These are phyloP conservation scores for Diploscapter pachys DNA, from an alignment of 1,140 invertebrate genomes.

Conservation along the genomic window DNA sequence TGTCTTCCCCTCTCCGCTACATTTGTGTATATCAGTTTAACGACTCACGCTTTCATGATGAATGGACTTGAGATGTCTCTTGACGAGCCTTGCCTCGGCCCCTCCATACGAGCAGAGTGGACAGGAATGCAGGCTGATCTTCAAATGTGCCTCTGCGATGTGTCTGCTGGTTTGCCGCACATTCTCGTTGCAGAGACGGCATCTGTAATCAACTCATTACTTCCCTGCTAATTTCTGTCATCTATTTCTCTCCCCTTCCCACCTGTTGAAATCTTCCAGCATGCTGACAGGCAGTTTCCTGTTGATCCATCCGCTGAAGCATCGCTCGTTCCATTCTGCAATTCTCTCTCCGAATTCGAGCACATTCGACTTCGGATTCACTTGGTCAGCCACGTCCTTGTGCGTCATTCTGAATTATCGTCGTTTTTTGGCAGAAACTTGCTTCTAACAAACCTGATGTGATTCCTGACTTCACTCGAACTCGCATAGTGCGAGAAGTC, in stretches of 20 bases:
- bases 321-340: constrained; percentile 50
- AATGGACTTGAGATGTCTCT: constrained; percentile 49
- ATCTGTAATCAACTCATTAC: constrained; percentile 23
- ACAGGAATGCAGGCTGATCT: constrained; percentile 48
- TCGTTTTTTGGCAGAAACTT: constrained; percentile 5
- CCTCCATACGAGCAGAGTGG: constrained; percentile 52
- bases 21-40: neutral
- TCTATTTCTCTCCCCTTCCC: too few species aligned
- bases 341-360: constrained; percentile 42
- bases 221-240: constrained; percentile 3
- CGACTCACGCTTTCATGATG: constrained; percentile 31
- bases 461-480: constrained; percentile 40
- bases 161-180: constrained; percentile 50
- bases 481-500: constrained; percentile 51
- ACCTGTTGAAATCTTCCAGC: constrained; percentile 48
- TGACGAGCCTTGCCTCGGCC: constrained; percentile 45
- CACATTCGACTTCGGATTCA: constrained; percentile 42
- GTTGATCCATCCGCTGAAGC: constrained; percentile 53
- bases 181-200: constrained; percentile 46
- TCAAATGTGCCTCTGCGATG: constrained; percentile 45
- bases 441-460: constrained; percentile 35
- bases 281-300: constrained; percentile 41
- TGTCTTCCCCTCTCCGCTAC: neutral
- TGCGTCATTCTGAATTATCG: constrained; percentile 32
- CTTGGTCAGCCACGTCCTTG: constrained; percentile 37